Conservation (phyloP, 2,888 invertebrate species). For the Marasmarcha lunaedactyla region DNA sequence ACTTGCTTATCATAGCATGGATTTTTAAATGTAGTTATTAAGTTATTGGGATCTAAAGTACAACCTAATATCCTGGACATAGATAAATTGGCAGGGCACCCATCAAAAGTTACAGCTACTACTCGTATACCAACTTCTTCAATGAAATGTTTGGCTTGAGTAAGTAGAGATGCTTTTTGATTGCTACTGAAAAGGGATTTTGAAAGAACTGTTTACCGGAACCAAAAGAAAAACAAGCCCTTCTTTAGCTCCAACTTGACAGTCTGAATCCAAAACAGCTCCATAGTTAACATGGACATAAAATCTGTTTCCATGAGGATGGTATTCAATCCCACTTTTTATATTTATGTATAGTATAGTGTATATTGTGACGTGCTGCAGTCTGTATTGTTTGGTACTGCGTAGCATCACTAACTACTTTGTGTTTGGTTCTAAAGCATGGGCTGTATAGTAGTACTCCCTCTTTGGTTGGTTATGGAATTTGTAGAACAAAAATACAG, state of each 20-base stretch:
- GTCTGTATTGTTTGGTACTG: too few species aligned
- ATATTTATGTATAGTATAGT: too few species aligned
- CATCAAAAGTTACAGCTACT: constrained; percentile 17
- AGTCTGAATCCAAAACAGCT: constrained; percentile 10
- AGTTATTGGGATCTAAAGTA: constrained; percentile 4
- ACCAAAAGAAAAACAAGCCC: constrained; percentile 18
- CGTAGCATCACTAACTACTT: too few species aligned
- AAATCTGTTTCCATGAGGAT: constrained; percentile 18
- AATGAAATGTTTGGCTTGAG: constrained; percentile 11
- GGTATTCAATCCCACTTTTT: constrained; percentile 19
- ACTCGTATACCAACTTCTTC: constrained; percentile 13
- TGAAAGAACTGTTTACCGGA: constrained; percentile 16
- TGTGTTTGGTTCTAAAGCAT: too few species aligned
- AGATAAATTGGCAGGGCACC: constrained; percentile 14
- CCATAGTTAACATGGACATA: constrained; percentile 24
- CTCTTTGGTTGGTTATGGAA: too few species aligned
- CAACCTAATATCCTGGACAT: constrained; percentile 17
- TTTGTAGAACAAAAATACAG: constrained; percentile 10
- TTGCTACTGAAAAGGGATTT: constrained; percentile 17
- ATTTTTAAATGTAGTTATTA: constrained; percentile 7
- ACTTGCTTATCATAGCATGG: neutral
- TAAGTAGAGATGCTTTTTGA: constrained; percentile 12
- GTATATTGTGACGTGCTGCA: too few species aligned
- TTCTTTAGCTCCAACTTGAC: constrained; percentile 15
- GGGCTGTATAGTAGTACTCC: too few species aligned